phyloP scores from a whole-genome alignment of 1,140 invertebrate species.

The Phthorimaea operculella region DNA sequence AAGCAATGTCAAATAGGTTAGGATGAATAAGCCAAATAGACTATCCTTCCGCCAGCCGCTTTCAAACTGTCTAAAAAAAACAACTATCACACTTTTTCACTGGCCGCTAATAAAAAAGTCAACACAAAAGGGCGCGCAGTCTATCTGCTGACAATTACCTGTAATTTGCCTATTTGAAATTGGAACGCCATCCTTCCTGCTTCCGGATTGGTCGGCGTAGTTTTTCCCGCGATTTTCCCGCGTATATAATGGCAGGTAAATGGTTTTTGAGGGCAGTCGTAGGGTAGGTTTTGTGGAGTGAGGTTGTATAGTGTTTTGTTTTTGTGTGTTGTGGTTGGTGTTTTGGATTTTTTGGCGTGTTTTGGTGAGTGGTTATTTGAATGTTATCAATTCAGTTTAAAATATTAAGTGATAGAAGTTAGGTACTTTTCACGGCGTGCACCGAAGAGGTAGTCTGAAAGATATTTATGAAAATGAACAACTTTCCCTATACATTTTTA shows the following conservation, averaged over 20 bases:
- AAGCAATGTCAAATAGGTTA: too few relatives aligned
- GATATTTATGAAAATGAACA: too few relatives aligned
- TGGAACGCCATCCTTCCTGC: conserved; percentile 42
- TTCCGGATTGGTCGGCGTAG: conserved; percentile 38
- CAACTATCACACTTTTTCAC: neutral
- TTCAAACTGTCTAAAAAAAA: too few relatives aligned
- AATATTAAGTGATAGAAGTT: too few relatives aligned
- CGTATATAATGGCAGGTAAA: conserved; percentile 26
- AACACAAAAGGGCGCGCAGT: conserved; percentile 45
- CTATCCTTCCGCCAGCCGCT: neutral
- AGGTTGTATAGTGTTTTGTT: neutral
- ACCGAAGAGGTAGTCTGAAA: too few relatives aligned
- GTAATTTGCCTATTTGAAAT: conserved; percentile 25
- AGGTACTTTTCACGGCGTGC: too few relatives aligned
- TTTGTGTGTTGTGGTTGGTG: too few relatives aligned
- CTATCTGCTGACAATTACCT: conserved; percentile 28
- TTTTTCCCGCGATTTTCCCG: conserved; percentile 34
- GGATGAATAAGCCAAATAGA: too few relatives aligned
- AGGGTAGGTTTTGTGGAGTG: conserved; percentile 21
- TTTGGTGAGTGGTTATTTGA: neutral
- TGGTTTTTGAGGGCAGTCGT: conserved; percentile 26
- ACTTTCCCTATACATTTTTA: too few relatives aligned
- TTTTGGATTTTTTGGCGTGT: neutral
- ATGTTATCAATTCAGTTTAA: too few relatives aligned
- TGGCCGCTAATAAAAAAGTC: conserved; percentile 20